Percentiles rank a stretch among this genome's conserved stretches.
Evolutionary conservation across 2,113 vertebrate genomes (phyloP).

Genomic region (Forbesichthys agassizii): DNA sequence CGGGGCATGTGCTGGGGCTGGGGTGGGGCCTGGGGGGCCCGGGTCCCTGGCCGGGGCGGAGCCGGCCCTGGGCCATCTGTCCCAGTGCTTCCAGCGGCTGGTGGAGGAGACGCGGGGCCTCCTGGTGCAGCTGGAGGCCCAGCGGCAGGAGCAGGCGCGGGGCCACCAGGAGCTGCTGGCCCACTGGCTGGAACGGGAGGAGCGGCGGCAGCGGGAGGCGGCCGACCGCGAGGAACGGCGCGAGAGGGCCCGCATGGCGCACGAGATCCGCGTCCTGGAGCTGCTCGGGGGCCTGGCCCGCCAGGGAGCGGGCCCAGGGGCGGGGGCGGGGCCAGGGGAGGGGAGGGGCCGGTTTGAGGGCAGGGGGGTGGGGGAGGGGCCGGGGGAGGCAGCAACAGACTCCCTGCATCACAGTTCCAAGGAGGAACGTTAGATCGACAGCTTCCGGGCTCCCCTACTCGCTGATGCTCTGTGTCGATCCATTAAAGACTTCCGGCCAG

Average conservation of each 20-base stretch:
- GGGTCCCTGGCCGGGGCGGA: conserved; percentile 11
- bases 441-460: no score
- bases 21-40: conserved; percentile 24
- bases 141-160: conserved; percentile 54
- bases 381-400: background rate
- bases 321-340: background rate
- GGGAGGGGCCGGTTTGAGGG: conserved; percentile 25
- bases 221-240: conserved; percentile 62
- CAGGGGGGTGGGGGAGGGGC: background rate
- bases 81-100: conserved; percentile 49
- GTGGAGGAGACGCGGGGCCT: conserved; percentile 53
- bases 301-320: background rate
- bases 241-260: conserved; percentile 68
- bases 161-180: conserved; percentile 61
- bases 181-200: conserved; percentile 60
- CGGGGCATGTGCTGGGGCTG: background rate
- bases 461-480: background rate
- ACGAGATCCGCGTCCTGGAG: conserved; percentile 65
- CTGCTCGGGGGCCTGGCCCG: conserved; percentile 45
- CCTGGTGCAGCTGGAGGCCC: conserved; percentile 58
- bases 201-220: conserved; percentile 52
- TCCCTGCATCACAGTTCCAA: background rate
- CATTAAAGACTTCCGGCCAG: no score
- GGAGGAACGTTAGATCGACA: conserved; percentile 6
- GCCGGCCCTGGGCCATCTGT: conserved; percentile 49